Evolutionary conservation across 2,797 vertebrate species (phyloP), one percentile per base, ranked within the genome.

Genomic region (Harpagifer antarcticus): DNA sequence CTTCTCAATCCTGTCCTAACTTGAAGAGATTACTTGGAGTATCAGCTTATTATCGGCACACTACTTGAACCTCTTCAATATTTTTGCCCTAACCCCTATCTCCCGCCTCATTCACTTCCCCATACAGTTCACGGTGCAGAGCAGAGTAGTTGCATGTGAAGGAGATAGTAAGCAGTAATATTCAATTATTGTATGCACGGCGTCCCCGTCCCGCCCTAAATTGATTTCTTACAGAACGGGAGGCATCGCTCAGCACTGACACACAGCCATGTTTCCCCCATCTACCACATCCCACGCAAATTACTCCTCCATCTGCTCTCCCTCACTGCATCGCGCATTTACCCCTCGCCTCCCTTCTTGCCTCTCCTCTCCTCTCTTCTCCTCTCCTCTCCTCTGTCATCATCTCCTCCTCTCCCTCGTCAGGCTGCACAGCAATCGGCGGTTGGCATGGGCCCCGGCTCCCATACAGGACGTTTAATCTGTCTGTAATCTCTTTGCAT

Each of bases 221-320:
- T 94, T 95, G 94, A 95, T 95, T 96, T 94, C 92, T 94, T 94
- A 94, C 91, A 93, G 91, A 94, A 93, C 84, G 90, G 86, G 90
- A 91, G 92, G 92, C 93, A 94, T 94, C 92, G 91, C 92, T 95
- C 94, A 93, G 89, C 92, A 88, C 91, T 95, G 94, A 95, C 94
- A 94, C 88, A 80, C 90, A 81, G 93, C 91, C 93, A 94, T 96
- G 94, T 94, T 93, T 91, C 91, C 90, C 85, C 91, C 90, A 93
- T 95, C 93, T 91, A 91, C 90, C 90, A 93, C 94, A 94, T 94
- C 94, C 93, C 91, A 92, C 92, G 92, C 94, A 95, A 95, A 96
- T 96, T 94, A 96, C 94, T 94, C 94, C 92, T 91, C 95, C 95
- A 95, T 95, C 94, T 95, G 94, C 94, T 94, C 89, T 92, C 89